Evolutionary conservation across 2,797 vertebrate species (phyloP).

Genomic region (Atherinosoma microstoma): DNA sequence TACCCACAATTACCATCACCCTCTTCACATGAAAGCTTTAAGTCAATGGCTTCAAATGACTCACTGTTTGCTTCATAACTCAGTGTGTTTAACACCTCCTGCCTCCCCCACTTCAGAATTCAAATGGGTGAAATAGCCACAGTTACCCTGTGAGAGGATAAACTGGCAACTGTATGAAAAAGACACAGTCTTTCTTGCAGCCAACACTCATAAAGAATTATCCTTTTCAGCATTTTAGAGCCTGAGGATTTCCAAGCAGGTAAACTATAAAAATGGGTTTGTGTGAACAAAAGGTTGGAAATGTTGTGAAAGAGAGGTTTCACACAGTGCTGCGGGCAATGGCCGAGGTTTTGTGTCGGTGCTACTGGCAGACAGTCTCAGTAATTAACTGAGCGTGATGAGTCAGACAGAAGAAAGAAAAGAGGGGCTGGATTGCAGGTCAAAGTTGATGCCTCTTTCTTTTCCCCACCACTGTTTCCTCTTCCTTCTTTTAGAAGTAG

Average conservation of each 20-base stretch:
- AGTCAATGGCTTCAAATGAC: conserved; percentile 68
- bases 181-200: conserved; percentile 51
- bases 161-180: conserved; percentile 67
- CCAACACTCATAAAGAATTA: conserved; percentile 38
- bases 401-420: conserved; percentile 56
- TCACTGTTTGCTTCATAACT: conserved; percentile 60
- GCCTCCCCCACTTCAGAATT: conserved; percentile 28
- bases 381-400: conserved; percentile 73
- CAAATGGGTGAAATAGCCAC: conserved; percentile 62
- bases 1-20: conserved; percentile 65
- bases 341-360: conserved; percentile 46
- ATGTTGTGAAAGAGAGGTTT: conserved; percentile 47
- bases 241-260: conserved; percentile 58
- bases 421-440: conserved; percentile 59
- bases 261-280: conserved; percentile 39
- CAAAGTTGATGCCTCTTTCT: conserved; percentile 58
- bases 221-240: conserved; percentile 18
- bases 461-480: conserved; percentile 19
- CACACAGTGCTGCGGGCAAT: conserved; percentile 41
- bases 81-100: conserved; percentile 63
- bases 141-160: conserved; percentile 46
- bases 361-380: conserved; percentile 53
- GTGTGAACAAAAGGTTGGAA: conserved; percentile 59
- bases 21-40: conserved; percentile 49
- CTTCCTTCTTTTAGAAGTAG: conserved; percentile 23